Evolutionary conservation across 2,797 vertebrate species (phyloP), one percentile per base, ranked within the genome.

Genomic region (Furcifer pardalis): DNA sequence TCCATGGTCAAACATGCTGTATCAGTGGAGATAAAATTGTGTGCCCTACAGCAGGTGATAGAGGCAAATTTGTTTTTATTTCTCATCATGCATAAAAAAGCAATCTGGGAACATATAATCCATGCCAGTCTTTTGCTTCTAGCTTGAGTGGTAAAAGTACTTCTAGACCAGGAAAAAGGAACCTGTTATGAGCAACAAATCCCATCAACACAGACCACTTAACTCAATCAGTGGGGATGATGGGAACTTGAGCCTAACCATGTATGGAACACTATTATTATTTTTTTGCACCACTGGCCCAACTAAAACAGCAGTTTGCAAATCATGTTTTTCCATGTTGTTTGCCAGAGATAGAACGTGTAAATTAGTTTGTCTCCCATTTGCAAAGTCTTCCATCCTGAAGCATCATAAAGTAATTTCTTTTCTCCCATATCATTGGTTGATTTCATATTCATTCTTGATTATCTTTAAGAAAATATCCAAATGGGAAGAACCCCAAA

Each of bases 381-480:
- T 73, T 40, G 10, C 27, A 12, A 10, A 80, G 62, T 12, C 46
- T 23, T 74, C 77, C 44, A 42, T 74, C 77, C 5, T 74, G 59
- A 73, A 84, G 60, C 25, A 37, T 79, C 37, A 42, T 46, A 74
- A 27, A 63, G 46, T 84, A 32, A 77, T 59, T 19, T 42, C 17
- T 40, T 42, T 42, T 30, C 42, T 79, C 59, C 56, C 27, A 30
- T 79, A n/a, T 62, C 77, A 63, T 49, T 79, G 59, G 42, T 32
- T 78, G 46, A 68, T 52, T 72, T 63, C 59, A 82, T 27, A 35
- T 62, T 30, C 59, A 46, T n/a, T 32, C 44, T 21, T 12, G 23
- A 83, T 74, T 46, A 52, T 21, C 42, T 42, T 37, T 52, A 85
- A 8, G 32, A 82, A 86, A n/a, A n/a, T n/a, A 86, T 79, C 49